Percentiles rank a stretch among this genome's conserved stretches.
Conservation (phyloP, 2,888 invertebrate species). For the Urechis unicinctus region DNA sequence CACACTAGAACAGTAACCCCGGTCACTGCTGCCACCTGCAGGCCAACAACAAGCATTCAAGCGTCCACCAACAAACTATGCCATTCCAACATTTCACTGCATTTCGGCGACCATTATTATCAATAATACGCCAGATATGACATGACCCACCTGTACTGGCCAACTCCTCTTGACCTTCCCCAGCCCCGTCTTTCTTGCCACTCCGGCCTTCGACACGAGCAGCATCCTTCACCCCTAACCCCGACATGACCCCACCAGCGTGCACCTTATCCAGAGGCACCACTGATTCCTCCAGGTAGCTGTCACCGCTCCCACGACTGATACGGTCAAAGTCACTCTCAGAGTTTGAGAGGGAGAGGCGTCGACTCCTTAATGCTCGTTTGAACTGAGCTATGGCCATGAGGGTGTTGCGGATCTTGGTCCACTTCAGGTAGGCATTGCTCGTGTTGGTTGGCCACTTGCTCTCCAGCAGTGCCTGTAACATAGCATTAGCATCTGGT, state of each 20-base stretch:
- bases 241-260: background rate
- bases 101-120: background rate
- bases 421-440: constrained; percentile 83
- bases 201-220: background rate
- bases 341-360: constrained; percentile 33
- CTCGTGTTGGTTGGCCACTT: constrained; percentile 79
- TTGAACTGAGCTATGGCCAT: constrained; percentile 84
- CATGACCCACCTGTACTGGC: constrained; percentile 5
- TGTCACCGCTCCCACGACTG: constrained; percentile 43
- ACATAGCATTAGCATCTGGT: background rate
- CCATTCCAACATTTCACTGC: too few species aligned
- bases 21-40: constrained; percentile 51
- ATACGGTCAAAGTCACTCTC: constrained; percentile 44
- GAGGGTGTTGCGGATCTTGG: constrained; percentile 84
- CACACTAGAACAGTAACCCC: constrained; percentile 53
- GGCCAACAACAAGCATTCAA: too few species aligned
- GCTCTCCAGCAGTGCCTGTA: constrained; percentile 75
- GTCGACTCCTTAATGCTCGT: constrained; percentile 41
- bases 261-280: constrained; percentile 4
- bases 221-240: background rate
- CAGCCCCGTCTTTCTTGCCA: background rate
- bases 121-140: background rate
- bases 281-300: constrained; percentile 37
- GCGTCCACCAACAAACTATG: too few species aligned
- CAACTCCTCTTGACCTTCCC: constrained; percentile 1